These are phyloP conservation scores for Camelus dromedarius DNA, from an alignment of 2,113 vertebrate species.

Conservation along the genomic window DNA sequence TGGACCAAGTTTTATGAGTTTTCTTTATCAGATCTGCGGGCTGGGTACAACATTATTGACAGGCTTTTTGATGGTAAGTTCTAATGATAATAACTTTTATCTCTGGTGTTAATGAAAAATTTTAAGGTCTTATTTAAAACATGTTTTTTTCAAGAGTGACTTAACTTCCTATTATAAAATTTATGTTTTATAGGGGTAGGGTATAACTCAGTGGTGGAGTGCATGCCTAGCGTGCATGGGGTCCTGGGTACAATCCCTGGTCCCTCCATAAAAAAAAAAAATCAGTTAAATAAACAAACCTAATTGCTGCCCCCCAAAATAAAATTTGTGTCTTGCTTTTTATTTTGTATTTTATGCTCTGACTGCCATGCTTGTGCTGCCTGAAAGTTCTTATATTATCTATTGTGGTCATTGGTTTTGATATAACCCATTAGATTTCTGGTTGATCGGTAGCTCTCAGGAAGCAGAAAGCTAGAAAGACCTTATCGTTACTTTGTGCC, in stretches of 20 bases:
- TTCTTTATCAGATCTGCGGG: constrained; percentile 97
- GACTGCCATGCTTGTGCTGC: not conserved
- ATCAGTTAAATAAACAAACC: too few relatives aligned
- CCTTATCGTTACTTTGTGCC: not conserved
- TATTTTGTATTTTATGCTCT: not conserved
- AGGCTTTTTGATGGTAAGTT: constrained; percentile 95
- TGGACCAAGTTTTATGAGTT: constrained; percentile 99
- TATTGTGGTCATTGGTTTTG: not conserved
- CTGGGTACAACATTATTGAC: constrained; percentile 96
- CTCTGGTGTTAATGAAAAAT: not conserved
- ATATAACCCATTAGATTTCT: not conserved
- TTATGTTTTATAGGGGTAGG: not conserved
- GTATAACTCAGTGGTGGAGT: too few relatives aligned
- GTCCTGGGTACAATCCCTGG: too few relatives aligned
- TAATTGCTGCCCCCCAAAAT: not conserved
- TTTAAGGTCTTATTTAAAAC: not conserved
- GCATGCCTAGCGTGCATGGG: too few relatives aligned
- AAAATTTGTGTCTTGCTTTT: not conserved
- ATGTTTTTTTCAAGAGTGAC: not conserved
- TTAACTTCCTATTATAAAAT: not conserved
- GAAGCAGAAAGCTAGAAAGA: not conserved
- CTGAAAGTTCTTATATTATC: not conserved
- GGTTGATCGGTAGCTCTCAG: not conserved
- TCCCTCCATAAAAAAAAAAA: too few relatives aligned
- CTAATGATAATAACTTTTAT: constrained; percentile 20